Evolutionary conservation across 53 echinoderm and acorn worm genomes (phyloP), one percentile per base, ranked within the genome.

Genomic region (Paracentrotus lividus): DNA sequence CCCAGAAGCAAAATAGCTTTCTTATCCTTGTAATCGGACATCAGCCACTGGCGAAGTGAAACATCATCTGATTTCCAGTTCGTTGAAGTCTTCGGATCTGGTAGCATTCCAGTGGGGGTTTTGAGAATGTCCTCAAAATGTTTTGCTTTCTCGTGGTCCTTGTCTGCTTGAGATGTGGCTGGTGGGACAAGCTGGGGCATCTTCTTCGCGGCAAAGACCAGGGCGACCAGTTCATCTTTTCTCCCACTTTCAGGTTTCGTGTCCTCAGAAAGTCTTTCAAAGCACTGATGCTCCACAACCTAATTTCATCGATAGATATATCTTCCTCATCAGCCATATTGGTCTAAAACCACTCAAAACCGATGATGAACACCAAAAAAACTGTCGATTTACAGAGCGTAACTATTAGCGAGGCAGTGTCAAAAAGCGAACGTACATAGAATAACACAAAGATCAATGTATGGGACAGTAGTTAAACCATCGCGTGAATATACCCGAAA

Each of bases 1-100:
- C 0, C 93, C 95, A 5, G 93, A 90, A 1, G 93, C 90, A 72
- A 95, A 95, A 69, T 95, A 95, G 42, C 94, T 94, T 96, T 95
- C 13, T 86, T 68, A 32, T 95, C 94, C 45, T 96, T 94, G 20
- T 96, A 96, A n/a, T 96, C 96, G 15, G 90, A 51, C 29, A 94
- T 91, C 81, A 94, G n/a, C 23, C 94, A 52, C 51, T 65, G 52
- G 0, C 76, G 31, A 21, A 95, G 95, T 1, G 95, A 90, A 21
- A 95, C 29, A 20, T 95, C 88, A 88, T 95, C 95, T 26, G 81
- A 77, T 49, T 59, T 76, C 95, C 93, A 95, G 3, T 64, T 84
- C n/a, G 38, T n/a, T 24, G 42, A 0, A 5, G 43, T 38, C 20
- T 67, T 23, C 1, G 88, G 93, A 23, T 92, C 77, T 0, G 95